Percentiles rank a stretch among this genome's conserved stretches.
phyloP scores from a whole-genome alignment of 2,113 vertebrate species.

The Thinocorus orbignyianus region DNA sequence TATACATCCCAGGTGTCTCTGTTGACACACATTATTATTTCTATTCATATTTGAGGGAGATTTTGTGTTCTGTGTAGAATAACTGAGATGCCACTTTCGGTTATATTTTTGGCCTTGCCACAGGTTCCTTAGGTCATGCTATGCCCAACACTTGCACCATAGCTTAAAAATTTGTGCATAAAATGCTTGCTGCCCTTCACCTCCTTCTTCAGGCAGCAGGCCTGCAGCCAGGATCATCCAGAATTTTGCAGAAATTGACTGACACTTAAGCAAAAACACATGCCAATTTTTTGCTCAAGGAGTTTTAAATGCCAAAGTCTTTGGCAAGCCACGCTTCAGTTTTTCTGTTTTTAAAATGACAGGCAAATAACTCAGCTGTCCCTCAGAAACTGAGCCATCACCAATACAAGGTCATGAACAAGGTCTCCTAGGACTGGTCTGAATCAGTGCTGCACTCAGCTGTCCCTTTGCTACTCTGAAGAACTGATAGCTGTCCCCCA shows the following conservation, averaged over 20 bases:
- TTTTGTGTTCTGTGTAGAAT: not conserved
- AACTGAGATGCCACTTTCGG: not conserved
- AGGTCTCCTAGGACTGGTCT: not conserved
- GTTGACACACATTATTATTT: not conserved
- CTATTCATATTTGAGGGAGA: not conserved
- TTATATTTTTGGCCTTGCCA: not conserved
- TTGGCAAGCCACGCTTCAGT: not conserved
- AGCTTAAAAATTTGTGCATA: not conserved
- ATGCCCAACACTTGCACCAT: rapidly evolving
- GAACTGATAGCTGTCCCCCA: not conserved
- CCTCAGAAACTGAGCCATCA: not conserved
- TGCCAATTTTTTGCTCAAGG: not conserved
- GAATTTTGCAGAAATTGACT: not conserved
- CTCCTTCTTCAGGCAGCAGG: not conserved
- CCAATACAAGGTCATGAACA: not conserved
- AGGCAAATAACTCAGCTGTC: not conserved
- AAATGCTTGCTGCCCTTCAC: not conserved
- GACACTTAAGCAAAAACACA: not conserved
- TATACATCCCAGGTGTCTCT: not conserved
- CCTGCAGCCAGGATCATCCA: not conserved
- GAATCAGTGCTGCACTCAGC: not conserved
- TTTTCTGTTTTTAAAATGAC: not conserved
- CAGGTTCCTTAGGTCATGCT: not conserved
- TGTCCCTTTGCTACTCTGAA: not conserved
- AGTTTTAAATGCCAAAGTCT: not conserved